A percentile compares a stretch with the other conserved stretches of the same genome.
phyloP scores from a whole-genome alignment of 2,113 vertebrate species.

The Halcyon senegalensis region DNA sequence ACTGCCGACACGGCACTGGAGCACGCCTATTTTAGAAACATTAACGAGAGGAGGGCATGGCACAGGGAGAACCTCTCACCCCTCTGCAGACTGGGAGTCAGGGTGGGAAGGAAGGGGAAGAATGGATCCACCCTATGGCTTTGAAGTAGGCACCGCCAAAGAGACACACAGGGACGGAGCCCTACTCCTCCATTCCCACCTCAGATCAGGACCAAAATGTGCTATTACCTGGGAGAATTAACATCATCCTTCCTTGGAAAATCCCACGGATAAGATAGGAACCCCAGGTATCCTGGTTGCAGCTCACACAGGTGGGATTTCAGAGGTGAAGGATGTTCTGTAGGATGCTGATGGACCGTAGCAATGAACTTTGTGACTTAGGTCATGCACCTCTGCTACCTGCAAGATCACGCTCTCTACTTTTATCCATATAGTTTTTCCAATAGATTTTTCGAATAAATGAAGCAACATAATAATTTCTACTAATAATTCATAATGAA shows the following conservation, averaged over 20 bases:
- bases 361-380: not conserved
- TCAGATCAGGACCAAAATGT: not conserved
- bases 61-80: not conserved
- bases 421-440: too few relatives aligned
- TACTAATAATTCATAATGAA: not conserved
- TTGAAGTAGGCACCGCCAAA: not conserved
- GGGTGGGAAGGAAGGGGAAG: not conserved
- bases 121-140: not conserved
- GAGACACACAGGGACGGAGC: rapidly evolving
- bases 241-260: not conserved
- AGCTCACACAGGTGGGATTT: not conserved
- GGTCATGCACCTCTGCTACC: rapidly evolving
- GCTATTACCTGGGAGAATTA: rapidly evolving
- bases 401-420: not conserved
- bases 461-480: not conserved
- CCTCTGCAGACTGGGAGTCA: rapidly evolving
- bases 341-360: rapidly evolving
- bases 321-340: not conserved
- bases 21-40: not conserved
- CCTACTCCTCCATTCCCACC: not conserved
- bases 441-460: not conserved
- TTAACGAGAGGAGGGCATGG: rapidly evolving
- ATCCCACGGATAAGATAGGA: rapidly evolving
- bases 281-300: not conserved
- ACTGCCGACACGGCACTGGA: rapidly evolving